phyloP scores from a whole-genome alignment of 2,113 vertebrate genomes.

The Larimichthys crocea region DNA sequence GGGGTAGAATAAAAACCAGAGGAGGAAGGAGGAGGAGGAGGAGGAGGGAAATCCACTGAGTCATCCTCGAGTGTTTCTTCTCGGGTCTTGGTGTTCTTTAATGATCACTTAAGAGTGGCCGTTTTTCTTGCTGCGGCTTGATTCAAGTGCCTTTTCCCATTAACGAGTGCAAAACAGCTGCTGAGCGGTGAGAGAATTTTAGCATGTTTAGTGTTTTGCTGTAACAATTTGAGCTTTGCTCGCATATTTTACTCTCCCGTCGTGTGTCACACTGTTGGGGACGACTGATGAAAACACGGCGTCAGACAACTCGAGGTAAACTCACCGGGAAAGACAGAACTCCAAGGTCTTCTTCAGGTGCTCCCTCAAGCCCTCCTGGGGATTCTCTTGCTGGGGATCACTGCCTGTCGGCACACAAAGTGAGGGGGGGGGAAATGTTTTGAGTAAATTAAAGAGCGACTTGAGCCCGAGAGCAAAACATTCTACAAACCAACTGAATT shows the following conservation, averaged over 20 bases:
- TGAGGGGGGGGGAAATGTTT: neutral
- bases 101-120: neutral
- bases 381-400: slow-evolving; percentile 72
- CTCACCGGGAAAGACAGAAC: slow-evolving; percentile 97
- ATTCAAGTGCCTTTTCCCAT: neutral
- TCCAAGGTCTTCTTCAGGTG: slow-evolving; percentile 98
- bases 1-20: neutral
- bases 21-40: too few species aligned
- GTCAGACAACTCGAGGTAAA: neutral
- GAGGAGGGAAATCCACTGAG: neutral
- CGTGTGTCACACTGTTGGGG: neutral
- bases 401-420: slow-evolving; percentile 42
- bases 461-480: neutral
- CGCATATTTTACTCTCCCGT: neutral
- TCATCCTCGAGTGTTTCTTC: neutral
- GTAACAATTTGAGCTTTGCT: neutral
- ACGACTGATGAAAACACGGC: neutral
- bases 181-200: neutral
- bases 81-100: neutral
- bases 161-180: slow-evolving; percentile 11
- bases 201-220: neutral
- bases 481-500: too few species aligned
- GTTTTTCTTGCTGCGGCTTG: slow-evolving; percentile 13
- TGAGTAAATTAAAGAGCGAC: neutral
- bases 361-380: slow-evolving; percentile 90